A percentile compares a stretch with the other conserved stretches of the same genome.
Evolutionary conservation across 2,888 invertebrate species (phyloP).

Genomic region (Torymus tubicola): DNA sequence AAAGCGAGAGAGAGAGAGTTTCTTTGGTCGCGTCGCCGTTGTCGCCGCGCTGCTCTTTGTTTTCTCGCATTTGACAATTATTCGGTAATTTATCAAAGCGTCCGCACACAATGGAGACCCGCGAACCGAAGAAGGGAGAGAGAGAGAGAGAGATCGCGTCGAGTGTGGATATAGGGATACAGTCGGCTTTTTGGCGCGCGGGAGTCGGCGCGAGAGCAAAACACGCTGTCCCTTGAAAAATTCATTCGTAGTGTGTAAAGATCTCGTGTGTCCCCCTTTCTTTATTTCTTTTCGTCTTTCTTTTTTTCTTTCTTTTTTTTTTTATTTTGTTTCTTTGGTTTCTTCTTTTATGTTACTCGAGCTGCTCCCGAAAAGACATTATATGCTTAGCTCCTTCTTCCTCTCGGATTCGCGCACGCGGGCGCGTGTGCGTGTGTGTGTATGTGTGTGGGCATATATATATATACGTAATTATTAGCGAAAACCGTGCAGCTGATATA

Average conservation of each 20-base stretch:
- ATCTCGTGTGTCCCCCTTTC: background rate
- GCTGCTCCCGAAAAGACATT: no score
- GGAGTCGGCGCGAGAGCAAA: slow-evolving; percentile 40
- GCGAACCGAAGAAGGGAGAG: slow-evolving; percentile 6
- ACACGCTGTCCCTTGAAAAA: slow-evolving; percentile 66
- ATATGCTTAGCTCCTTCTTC: no score
- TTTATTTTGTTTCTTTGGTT: no score
- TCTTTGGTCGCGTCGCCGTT: no score
- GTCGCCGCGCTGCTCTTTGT: slow-evolving; percentile 60
- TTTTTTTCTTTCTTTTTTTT: background rate
- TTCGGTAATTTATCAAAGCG: slow-evolving; percentile 77
- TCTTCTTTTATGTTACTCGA: no score
- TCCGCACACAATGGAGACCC: slow-evolving; percentile 73
- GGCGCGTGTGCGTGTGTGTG: no score
- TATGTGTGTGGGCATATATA: no score
- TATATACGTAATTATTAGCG: no score
- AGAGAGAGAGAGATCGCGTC: slow-evolving; percentile 28
- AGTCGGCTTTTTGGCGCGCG: background rate
- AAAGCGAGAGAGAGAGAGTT: no score
- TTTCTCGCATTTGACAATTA: slow-evolving; percentile 75
- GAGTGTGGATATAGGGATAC: background rate
- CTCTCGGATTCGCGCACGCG: no score
- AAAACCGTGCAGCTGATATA: no score
- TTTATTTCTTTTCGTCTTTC: no score
- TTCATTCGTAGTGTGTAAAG: slow-evolving; percentile 22